Base-by-base conservation (phyloP, 1,140 invertebrate species). In the Ganaspis sp. region DNA sequence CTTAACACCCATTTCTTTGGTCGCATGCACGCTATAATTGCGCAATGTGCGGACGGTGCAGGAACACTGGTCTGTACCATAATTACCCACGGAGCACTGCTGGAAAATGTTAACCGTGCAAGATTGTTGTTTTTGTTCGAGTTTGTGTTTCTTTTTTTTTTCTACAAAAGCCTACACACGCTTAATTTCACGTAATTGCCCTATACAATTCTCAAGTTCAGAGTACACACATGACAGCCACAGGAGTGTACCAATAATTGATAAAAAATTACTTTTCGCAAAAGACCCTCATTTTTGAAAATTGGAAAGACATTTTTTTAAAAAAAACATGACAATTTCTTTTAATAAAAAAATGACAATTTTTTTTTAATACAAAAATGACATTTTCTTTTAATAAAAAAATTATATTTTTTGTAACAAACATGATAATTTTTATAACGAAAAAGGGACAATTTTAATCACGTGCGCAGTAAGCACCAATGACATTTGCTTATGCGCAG, bases 1-100 rank as follows among this genome's bases (percentile, higher is more conserved):
- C 58, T 64, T 64, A 64, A 64, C 58, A 64, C 58, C 58, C 58
- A 64, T 64, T 64, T 64, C 58, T 64, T 64, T 64, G 26, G 58
- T n/a, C 58, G 26, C 58, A 64, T 64, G 58, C 58, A 64, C 58
- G 15, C 58, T n/a, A 64, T 64, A 64, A 64, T 64, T 64, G 58
- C 58, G 29, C 58, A 64, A 64, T 29, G 58, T 64, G 58, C 58
- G 26, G 58, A 64, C 58, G 23, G 23, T 64, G 58, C n/a, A 34
- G 15, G 58, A 64, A 64, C 58, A 64, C 29, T 64, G 26, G 58
- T 29, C 58, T 64, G 12, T 64, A 64, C 58, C 58, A 34, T 64
- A 29, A 64, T 64, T 64, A 64, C 23, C 11, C n/a, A n/a, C 5
- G 26, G 58, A 64, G 58, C 4, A 29, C 23, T 29, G 58, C 26